Base-by-base conservation (phyloP, 2,113 vertebrate species). In the Lepidothrix coronata region DNA sequence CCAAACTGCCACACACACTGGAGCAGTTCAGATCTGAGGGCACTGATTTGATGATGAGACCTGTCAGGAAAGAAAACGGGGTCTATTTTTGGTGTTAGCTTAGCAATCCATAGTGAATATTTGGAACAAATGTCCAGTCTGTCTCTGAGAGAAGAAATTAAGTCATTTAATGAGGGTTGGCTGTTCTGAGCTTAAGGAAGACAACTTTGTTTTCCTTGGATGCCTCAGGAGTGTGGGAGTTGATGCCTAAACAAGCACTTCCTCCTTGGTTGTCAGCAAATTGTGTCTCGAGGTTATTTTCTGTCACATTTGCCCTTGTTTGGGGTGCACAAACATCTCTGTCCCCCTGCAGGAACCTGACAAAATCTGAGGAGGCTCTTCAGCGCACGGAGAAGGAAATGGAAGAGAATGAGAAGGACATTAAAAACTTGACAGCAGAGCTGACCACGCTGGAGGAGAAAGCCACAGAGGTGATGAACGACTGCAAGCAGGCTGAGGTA, bases 361-460 rank as follows among this genome's bases (percentile, higher is more conserved):
- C 99, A 91, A 99, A 99, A 93, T 98, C 96, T 5, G 97, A 99
- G 94, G 99, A 99, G 46, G 94, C 98, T 24, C 84, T 99, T 66
- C 81, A 65, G 54, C 98, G 97, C 30, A 96, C 98, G 4, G 97
- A 99, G 96, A 95, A 90, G n/a, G 99, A 99, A 97, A 97, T 98
- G 88, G 97, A 97, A 63, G 98, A 98, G 22, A 99, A 98, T 2
- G 97, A 98, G 76, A 98, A 98, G 85, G 94, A 97, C 21, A 96
- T 98, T 54, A 95, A 96, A 35, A 97, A 98, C n/a, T 84, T 99
- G 81, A 98, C 96, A 33, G 97, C 97, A 74, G 97, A 98, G 31
- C 96, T 99, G 79, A 98, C 97, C 93, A 83, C 70, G 7, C 97
- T 99, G n/a, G 99, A 99, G 73, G 98, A 99, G 1, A 98, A 98